A percentile compares a stretch with the other conserved stretches of the same genome.
phyloP scores from a whole-genome alignment of 2,113 vertebrate species.

The Halcyon senegalensis region DNA sequence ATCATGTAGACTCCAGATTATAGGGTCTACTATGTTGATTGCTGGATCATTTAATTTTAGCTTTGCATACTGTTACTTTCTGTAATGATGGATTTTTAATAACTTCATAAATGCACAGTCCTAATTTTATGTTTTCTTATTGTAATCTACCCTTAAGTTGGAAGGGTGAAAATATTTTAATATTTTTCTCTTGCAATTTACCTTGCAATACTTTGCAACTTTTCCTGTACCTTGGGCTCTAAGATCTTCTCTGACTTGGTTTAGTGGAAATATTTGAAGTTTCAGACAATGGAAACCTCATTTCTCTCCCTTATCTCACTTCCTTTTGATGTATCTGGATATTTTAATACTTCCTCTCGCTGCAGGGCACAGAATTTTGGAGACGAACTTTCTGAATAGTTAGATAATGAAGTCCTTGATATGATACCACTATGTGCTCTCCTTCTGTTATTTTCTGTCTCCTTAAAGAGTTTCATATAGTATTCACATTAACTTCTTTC shows the following conservation, averaged over 20 bases:
- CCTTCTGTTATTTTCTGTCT: neutral
- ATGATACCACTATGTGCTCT: neutral
- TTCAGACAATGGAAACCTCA: neutral
- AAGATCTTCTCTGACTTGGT: neutral
- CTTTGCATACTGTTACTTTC: neutral
- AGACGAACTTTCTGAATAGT: neutral
- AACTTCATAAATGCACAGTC: neutral
- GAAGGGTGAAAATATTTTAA: neutral
- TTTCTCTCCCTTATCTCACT: neutral
- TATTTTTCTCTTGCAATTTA: neutral
- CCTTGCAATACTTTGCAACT: neutral
- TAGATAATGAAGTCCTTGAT: neutral
- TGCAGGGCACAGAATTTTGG: neutral
- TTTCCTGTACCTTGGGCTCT: neutral
- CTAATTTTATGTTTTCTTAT: neutral
- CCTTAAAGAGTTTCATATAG: neutral
- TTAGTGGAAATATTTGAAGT: neutral
- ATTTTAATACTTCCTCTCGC: neutral
- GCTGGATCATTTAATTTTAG: neutral
- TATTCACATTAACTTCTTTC: neutral
- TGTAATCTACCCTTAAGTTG: neutral
- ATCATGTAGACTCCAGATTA: neutral
- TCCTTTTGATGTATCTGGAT: neutral
- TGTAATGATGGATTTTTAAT: neutral
- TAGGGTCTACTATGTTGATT: neutral